Conservation (phyloP, 2,797 vertebrate genomes). For the Notolabrus celidotus region DNA sequence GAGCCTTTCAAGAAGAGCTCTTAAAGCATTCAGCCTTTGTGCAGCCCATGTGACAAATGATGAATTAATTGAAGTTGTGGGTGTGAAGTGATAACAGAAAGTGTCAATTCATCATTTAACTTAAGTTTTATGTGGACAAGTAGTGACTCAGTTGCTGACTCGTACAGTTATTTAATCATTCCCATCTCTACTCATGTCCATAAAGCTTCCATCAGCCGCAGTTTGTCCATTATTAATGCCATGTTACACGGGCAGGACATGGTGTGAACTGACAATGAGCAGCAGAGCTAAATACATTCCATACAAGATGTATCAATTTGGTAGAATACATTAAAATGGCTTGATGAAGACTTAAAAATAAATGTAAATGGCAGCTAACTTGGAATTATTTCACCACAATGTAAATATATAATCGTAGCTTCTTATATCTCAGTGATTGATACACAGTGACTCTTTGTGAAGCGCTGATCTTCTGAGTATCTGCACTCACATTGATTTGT, state of each 20-base stretch:
- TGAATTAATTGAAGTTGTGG: slow-evolving; percentile 40
- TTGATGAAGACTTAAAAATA: too few relatives aligned
- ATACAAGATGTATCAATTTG: not conserved
- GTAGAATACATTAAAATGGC: not conserved
- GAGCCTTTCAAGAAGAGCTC: slow-evolving; percentile 25
- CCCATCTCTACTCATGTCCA: slow-evolving; percentile 33
- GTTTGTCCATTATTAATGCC: slow-evolving; percentile 55
- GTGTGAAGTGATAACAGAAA: slow-evolving; percentile 46
- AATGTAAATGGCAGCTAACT: too few relatives aligned
- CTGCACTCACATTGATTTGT: not conserved
- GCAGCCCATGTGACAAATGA: slow-evolving; percentile 33
- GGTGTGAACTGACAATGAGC: slow-evolving; percentile 30
- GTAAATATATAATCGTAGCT: not conserved
- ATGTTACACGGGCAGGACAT: slow-evolving; percentile 29
- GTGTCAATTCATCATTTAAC: slow-evolving; percentile 64
- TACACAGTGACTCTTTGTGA: too few relatives aligned
- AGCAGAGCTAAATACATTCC: not conserved
- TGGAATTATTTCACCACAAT: not conserved
- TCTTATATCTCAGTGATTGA: too few relatives aligned
- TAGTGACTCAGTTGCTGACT: slow-evolving; percentile 60
- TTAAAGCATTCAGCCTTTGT: slow-evolving; percentile 40
- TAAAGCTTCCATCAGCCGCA: slow-evolving; percentile 51
- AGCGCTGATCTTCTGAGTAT: not conserved
- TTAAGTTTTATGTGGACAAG: slow-evolving; percentile 52
- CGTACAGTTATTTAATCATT: slow-evolving; percentile 54